A percentile compares a stretch with the other conserved stretches of the same genome.
Evolutionary conservation across 1,140 invertebrate species (phyloP).

Genomic region (Heterodera carotae): DNA sequence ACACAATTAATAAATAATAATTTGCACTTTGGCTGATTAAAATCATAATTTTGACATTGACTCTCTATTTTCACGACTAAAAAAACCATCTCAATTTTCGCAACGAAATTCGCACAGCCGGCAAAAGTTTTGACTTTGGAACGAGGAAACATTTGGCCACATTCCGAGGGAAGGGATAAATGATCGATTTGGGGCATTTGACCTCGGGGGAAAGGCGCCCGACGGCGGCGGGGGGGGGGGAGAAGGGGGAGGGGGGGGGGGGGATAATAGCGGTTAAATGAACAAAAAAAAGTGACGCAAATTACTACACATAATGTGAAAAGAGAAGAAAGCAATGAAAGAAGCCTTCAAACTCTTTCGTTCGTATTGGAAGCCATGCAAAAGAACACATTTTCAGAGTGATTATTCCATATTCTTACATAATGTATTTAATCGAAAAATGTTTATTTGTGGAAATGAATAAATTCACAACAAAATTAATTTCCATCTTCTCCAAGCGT

Average conservation of each 20-base stretch:
- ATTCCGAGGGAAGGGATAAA: not conserved
- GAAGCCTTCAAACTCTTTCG: too few relatives aligned
- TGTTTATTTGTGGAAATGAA: not conserved
- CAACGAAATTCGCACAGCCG: not conserved
- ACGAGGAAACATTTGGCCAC: not conserved
- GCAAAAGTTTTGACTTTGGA: not conserved
- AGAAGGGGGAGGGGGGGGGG: not conserved
- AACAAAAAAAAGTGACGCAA: not conserved
- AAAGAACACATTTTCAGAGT: too few relatives aligned
- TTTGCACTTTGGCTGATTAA: too few relatives aligned
- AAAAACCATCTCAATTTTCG: too few relatives aligned
- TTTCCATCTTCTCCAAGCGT: not conserved
- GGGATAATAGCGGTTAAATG: not conserved
- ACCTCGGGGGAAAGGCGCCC: not conserved
- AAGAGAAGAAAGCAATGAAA: too few relatives aligned
- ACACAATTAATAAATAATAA: too few relatives aligned
- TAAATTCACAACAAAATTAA: slow-evolving; percentile 2
- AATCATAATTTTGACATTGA: too few relatives aligned
- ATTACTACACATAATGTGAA: not conserved
- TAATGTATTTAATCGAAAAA: too few relatives aligned
- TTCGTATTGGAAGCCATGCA: too few relatives aligned
- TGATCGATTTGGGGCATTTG: slow-evolving; percentile 2
- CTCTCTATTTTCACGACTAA: too few relatives aligned
- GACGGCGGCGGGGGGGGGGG: too few relatives aligned
- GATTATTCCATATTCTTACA: too few relatives aligned